These are phyloP conservation scores for Lasioglossum villosulum DNA, from an alignment of 2,888 invertebrate genomes.

Conservation along the genomic window DNA sequence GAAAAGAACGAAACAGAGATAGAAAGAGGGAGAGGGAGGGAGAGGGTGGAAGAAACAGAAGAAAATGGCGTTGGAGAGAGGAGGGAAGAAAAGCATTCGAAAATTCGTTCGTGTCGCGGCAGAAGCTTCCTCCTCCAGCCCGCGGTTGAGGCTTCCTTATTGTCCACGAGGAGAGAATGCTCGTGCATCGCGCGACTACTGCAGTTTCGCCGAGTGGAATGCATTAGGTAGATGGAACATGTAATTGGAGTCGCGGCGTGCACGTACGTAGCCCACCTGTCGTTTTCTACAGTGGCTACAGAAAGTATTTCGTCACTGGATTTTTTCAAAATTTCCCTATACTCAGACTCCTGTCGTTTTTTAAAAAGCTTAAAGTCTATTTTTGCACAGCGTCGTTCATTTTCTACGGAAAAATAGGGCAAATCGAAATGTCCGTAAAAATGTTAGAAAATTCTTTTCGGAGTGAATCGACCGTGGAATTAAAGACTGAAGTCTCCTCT, in stretches of 20 bases:
- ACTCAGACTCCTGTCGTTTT: background rate
- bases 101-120: constrained; percentile 24
- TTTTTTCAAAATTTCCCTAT: background rate
- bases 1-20: background rate
- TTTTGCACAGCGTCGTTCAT: background rate
- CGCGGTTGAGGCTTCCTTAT: constrained; percentile 42
- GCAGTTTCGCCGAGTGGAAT: constrained; percentile 59
- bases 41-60: background rate
- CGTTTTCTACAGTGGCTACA: constrained; percentile 19
- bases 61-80: constrained; percentile 1
- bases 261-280: constrained; percentile 47
- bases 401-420: background rate
- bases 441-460: background rate
- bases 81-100: constrained; percentile 29
- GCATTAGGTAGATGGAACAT: constrained; percentile 72
- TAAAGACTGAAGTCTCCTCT: background rate
- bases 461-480: background rate
- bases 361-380: background rate
- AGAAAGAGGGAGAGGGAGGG: background rate
- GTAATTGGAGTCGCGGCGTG: constrained; percentile 66
- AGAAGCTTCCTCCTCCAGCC: constrained; percentile 9
- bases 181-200: constrained; percentile 45
- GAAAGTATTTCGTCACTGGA: background rate
- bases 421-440: background rate
- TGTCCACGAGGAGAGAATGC: constrained; percentile 53